Conservation (phyloP, 2,888 invertebrate species). For the Andrena dorsata region DNA sequence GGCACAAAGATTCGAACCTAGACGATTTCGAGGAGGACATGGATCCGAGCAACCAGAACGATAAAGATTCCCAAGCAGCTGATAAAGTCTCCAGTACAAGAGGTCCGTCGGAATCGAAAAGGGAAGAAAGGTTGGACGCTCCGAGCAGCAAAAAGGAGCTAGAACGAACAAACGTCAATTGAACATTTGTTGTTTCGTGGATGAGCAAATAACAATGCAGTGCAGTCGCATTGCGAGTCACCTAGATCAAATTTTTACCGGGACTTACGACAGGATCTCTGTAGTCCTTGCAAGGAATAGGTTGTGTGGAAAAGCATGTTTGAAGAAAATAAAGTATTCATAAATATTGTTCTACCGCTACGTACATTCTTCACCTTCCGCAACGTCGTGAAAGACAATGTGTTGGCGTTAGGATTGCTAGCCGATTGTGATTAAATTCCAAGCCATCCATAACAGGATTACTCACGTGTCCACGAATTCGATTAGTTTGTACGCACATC, state of each 20-base stretch:
- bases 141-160: conserved; percentile 56
- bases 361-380: conserved; percentile 15
- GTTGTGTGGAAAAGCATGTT: conserved; percentile 36
- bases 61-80: background rate
- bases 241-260: conserved; percentile 48
- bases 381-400: no score
- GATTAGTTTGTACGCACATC: background rate
- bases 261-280: conserved; percentile 58
- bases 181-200: conserved; percentile 31
- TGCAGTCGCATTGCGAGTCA: conserved; percentile 1
- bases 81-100: conserved; percentile 11
- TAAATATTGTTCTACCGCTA: conserved; percentile 23
- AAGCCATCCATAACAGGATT: no score
- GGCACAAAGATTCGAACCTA: conserved; percentile 89
- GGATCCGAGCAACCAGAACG: conserved; percentile 27
- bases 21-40: conserved; percentile 86
- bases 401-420: background rate
- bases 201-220: conserved; percentile 18
- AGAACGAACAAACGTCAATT: conserved; percentile 56
- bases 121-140: conserved; percentile 24
- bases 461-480: background rate
- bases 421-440: no score
- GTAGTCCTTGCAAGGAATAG: conserved; percentile 23
- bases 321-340: conserved; percentile 51
- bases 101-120: conserved; percentile 14